Conservation (phyloP, 1,140 invertebrate species). For the Saccostrea echinata region DNA sequence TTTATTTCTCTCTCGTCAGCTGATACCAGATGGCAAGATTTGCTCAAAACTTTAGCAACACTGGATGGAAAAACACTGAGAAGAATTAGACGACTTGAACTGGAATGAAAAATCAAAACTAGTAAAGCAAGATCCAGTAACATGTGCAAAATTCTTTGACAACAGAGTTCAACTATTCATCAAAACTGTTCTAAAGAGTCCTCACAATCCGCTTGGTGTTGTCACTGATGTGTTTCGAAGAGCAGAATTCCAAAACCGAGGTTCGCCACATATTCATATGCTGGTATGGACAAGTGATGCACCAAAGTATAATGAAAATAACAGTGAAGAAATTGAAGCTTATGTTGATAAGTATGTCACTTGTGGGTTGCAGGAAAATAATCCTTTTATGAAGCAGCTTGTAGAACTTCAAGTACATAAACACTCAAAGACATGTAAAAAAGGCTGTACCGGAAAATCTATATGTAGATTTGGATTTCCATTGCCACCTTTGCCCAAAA, state of each 20-base stretch:
- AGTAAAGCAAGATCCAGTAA: slow-evolving; percentile 57
- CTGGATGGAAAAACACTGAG: slow-evolving; percentile 45
- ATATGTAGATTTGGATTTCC: slow-evolving; percentile 63
- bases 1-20: slow-evolving; percentile 59
- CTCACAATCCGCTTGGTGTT: slow-evolving; percentile 46
- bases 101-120: slow-evolving; percentile 54
- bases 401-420: slow-evolving; percentile 58
- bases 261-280: slow-evolving; percentile 57
- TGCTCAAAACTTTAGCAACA: slow-evolving; percentile 48
- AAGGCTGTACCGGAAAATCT: slow-evolving; percentile 50
- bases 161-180: slow-evolving; percentile 54
- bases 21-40: slow-evolving; percentile 58
- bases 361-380: slow-evolving; percentile 48
- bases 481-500: slow-evolving; percentile 58
- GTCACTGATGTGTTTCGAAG: slow-evolving; percentile 51
- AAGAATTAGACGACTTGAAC: slow-evolving; percentile 42
- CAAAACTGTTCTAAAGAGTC: slow-evolving; percentile 48
- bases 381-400: slow-evolving; percentile 47
- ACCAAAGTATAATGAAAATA: slow-evolving; percentile 43
- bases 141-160: slow-evolving; percentile 60
- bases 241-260: slow-evolving; percentile 56
- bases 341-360: slow-evolving; percentile 55
- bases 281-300: slow-evolving; percentile 50
- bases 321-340: slow-evolving; percentile 21
- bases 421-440: slow-evolving; percentile 63